Conservation (phyloP, 2,113 vertebrate species). For the Cebus imitator region DNA sequence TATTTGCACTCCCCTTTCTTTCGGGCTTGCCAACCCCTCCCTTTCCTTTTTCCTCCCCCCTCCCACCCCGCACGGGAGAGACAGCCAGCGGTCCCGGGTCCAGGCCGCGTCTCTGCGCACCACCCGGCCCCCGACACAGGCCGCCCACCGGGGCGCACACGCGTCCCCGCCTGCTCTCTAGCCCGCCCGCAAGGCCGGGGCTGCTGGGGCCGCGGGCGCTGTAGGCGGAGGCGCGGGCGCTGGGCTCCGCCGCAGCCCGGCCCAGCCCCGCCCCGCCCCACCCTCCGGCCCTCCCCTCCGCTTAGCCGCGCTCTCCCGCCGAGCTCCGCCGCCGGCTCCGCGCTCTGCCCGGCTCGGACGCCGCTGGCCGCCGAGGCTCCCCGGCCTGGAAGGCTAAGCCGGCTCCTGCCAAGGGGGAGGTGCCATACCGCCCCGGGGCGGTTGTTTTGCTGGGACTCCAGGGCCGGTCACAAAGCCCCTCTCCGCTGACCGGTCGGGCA, state of each 20-base stretch:
- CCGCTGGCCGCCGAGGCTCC: background rate
- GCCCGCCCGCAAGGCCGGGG: background rate
- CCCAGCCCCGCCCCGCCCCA: conserved; percentile 70
- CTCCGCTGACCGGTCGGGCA: background rate
- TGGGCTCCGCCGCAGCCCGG: background rate
- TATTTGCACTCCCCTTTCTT: background rate
- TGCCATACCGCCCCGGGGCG: conserved; percentile 57
- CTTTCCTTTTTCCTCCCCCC: background rate
- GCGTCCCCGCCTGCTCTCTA: conserved; percentile 47
- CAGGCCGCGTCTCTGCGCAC: background rate
- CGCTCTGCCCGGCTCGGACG: background rate
- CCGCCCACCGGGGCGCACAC: background rate
- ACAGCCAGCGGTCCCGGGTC: fast-evolving
- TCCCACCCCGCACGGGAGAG: background rate
- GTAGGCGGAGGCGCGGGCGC: background rate
- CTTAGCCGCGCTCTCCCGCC: conserved; percentile 52
- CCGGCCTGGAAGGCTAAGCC: background rate
- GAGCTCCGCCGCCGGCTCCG: background rate
- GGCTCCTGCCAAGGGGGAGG: conserved; percentile 41
- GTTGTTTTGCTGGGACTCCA: background rate
- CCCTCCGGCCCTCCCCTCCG: conserved; percentile 64
- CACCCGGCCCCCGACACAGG: too few relatives aligned
- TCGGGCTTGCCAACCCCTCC: background rate
- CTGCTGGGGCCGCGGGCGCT: background rate
- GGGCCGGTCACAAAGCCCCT: background rate